Evolutionary conservation across 2,888 invertebrate species (phyloP).

Genomic region (Orchesellides sinensis): DNA sequence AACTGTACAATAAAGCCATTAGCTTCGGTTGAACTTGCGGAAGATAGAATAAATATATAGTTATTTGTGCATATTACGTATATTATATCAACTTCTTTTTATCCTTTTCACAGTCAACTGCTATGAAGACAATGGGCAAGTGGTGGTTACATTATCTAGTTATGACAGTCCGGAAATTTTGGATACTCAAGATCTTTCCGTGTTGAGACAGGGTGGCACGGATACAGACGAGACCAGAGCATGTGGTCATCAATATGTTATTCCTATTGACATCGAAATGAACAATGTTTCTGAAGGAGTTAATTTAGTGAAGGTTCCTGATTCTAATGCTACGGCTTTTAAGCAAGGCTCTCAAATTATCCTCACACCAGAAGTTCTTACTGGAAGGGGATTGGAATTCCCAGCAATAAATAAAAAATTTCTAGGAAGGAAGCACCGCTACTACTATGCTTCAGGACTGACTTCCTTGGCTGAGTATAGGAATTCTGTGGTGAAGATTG

Average conservation of each 20-base stretch:
- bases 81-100: not conserved
- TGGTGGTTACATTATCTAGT: conserved; percentile 76
- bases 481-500: conserved; percentile 77
- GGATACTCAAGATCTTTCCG: conserved; percentile 76
- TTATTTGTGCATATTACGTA: not conserved
- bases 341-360: conserved; percentile 75
- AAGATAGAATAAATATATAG: no score
- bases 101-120: conserved; percentile 77
- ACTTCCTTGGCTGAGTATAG: conserved; percentile 75
- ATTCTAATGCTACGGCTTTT: conserved; percentile 76
- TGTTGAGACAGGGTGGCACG: conserved; percentile 72
- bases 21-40: not conserved
- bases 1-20: conserved; percentile 58
- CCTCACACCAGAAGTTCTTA: conserved; percentile 73
- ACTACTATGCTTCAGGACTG: conserved; percentile 78
- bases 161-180: conserved; percentile 77
- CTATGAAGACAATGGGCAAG: conserved; percentile 78
- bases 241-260: conserved; percentile 65
- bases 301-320: conserved; percentile 76
- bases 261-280: conserved; percentile 66
- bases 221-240: conserved; percentile 69
- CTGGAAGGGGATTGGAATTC: conserved; percentile 77
- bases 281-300: conserved; percentile 75
- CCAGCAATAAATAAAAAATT: conserved; percentile 78
- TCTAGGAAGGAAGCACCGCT: conserved; percentile 77